Percentiles rank a stretch among this genome's conserved stretches.
phyloP scores from a whole-genome alignment of 1,140 invertebrate genomes.

The Geopemphigus sp. region DNA sequence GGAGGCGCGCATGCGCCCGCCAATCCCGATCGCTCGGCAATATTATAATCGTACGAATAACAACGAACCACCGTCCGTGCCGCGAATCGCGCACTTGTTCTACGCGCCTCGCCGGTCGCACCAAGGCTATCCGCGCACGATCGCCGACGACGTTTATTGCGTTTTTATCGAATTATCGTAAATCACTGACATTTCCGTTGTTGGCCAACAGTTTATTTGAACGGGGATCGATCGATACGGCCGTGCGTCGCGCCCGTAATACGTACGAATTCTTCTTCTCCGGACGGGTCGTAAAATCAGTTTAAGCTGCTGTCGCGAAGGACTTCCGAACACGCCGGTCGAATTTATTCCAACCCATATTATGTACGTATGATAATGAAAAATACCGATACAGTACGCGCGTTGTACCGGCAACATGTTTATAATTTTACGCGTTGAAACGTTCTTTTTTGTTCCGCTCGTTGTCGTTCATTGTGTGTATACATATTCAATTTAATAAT shows the following conservation, averaged over 20 bases:
- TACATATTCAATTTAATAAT: neutral
- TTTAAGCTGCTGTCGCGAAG: conserved; percentile 9
- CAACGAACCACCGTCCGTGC: too few species aligned
- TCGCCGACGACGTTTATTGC: neutral
- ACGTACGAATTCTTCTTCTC: neutral
- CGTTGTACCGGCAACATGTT: neutral
- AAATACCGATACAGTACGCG: neutral
- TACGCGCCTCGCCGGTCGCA: too few species aligned
- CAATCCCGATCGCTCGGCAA: too few species aligned
- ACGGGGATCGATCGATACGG: neutral
- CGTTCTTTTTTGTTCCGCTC: neutral
- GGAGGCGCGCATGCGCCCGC: too few species aligned
- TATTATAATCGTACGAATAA: too few species aligned
- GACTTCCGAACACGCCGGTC: neutral
- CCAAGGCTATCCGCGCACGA: too few species aligned
- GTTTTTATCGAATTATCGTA: neutral
- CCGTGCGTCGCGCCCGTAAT: neutral
- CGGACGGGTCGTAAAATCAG: conserved; percentile 15
- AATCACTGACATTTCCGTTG: conserved; percentile 25
- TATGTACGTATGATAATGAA: neutral
- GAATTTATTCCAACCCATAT: neutral
- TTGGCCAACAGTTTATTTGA: conserved; percentile 25
- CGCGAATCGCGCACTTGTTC: too few species aligned
- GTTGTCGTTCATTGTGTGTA: too few species aligned
- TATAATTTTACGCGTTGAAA: neutral